phyloP scores from a whole-genome alignment of 2,888 invertebrate genomes.

The Mimumesa dahlbomi region DNA sequence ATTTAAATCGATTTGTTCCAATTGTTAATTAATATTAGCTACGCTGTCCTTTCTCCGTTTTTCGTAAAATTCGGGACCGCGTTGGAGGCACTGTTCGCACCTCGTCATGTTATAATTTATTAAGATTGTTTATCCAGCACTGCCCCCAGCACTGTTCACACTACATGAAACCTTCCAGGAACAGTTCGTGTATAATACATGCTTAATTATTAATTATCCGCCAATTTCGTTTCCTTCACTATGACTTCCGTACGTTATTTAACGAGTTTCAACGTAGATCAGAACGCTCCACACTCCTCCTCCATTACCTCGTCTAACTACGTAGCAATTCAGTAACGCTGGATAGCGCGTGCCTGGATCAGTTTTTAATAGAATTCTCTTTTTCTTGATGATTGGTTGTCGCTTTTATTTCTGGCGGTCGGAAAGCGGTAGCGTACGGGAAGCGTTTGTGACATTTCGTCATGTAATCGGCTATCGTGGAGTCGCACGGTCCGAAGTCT shows the following conservation, averaged over 20 bases:
- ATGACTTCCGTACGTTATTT: constrained; percentile 37
- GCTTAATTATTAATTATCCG: constrained; percentile 53
- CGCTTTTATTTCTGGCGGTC: constrained; percentile 69
- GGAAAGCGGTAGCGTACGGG: constrained; percentile 90
- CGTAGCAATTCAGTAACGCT: constrained; percentile 61
- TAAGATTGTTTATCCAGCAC: constrained; percentile 73
- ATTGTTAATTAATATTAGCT: constrained; percentile 65
- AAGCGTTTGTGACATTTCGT: constrained; percentile 87
- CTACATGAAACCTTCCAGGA: constrained; percentile 61
- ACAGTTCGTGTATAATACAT: constrained; percentile 67
- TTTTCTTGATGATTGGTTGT: constrained; percentile 74
- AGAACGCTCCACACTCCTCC: constrained; percentile 27
- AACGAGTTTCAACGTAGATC: constrained; percentile 43
- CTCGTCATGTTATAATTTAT: constrained; percentile 69
- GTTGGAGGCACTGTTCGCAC: constrained; percentile 34
- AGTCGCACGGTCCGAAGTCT: constrained; percentile 89
- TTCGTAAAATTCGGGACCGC: constrained; percentile 65
- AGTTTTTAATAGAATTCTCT: constrained; percentile 75
- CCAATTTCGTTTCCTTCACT: constrained; percentile 49
- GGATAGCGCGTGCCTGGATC: constrained; percentile 70
- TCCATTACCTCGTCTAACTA: constrained; percentile 63
- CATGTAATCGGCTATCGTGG: constrained; percentile 85
- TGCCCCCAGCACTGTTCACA: constrained; percentile 61
- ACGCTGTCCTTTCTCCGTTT: constrained; percentile 55
- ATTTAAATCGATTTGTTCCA: constrained; percentile 49